phyloP scores from a whole-genome alignment of 2,113 vertebrate species.

The Charina bottae region DNA sequence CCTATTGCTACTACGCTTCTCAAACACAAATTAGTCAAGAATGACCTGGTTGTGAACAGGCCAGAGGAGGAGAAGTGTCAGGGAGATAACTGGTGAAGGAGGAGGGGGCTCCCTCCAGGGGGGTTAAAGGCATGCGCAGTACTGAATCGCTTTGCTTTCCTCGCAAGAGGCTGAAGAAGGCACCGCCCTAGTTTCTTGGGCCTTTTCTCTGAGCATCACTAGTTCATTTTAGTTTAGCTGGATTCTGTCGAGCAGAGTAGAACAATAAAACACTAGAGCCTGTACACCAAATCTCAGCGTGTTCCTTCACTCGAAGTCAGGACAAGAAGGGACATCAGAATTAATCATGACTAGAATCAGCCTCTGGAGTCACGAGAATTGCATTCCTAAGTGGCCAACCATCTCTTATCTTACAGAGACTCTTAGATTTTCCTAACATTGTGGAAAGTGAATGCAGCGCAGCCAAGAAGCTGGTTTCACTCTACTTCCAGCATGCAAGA shows the following conservation, averaged over 20 bases:
- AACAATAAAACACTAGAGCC: too few relatives aligned
- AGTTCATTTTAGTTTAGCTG: too few relatives aligned
- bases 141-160: too few relatives aligned
- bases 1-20: neutral
- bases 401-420: neutral
- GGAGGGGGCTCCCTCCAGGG: too few relatives aligned
- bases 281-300: too few relatives aligned
- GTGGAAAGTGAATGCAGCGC: slow-evolving; percentile 59
- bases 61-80: slow-evolving; percentile 37
- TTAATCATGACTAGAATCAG: slow-evolving; percentile 68
- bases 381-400: slow-evolving; percentile 52
- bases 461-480: slow-evolving; percentile 73
- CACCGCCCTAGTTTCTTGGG: too few relatives aligned
- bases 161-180: too few relatives aligned
- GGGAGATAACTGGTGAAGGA: too few relatives aligned
- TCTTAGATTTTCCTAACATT: slow-evolving; percentile 17
- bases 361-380: slow-evolving; percentile 59
- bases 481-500: slow-evolving; percentile 36
- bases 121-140: too few relatives aligned
- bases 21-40: neutral
- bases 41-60: slow-evolving; percentile 1
- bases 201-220: too few relatives aligned
- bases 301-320: too few relatives aligned
- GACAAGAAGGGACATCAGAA: slow-evolving; percentile 45
- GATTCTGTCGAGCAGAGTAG: too few relatives aligned